Evolutionary conservation across 2,113 vertebrate species (phyloP), one percentile per base, ranked within the genome.

Genomic region (Gyps fulvus): DNA sequence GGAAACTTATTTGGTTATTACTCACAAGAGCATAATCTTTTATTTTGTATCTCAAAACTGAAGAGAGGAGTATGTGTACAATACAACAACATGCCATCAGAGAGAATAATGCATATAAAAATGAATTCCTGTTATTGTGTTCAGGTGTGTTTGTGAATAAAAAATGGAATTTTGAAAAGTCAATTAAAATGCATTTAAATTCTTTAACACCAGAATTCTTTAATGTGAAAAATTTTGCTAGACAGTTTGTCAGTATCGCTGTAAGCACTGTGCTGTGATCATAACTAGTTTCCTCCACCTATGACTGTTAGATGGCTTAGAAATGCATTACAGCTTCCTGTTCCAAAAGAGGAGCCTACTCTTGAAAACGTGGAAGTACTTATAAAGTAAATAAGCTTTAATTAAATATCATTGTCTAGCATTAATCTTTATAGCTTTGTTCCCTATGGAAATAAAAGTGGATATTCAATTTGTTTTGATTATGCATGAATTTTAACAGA

Each of bases 331-430:
- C 86, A 95, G 86, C 87, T 93, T 95, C 77, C 79, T 87, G 32
- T 82, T 97, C 84, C 87, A 63, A 81, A 97, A 70, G n/a, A 96
- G 92, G 29, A 95, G 85, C 94, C 93, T 93, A 85, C 90, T 92
- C 40, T 34, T 87, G 77, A 94, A 97, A 97, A 94, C 23, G 22
- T 85, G 95, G 92, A 98, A 98, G 94, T 97, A 96, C 97, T 98
- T 98, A 96, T 83, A 98, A 97, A 98, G 95, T 98, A 98, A 98
- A 98, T 98, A 98, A 97, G 95, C 95, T 98, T 98, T 98, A 98
- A 98, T 98, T 98, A 98, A 98, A 98, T 98, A 98, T 96, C 97
- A 98, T 98, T 98, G 97, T 98, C 98, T 97, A 96, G 88, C 96
- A 98, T 98, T 98, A 98, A 98, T 98, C 98, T 98, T 97, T 96